Percentiles rank a stretch among this genome's conserved stretches.
Evolutionary conservation across 2,797 vertebrate genomes (phyloP).

Genomic region (Gila robusta): DNA sequence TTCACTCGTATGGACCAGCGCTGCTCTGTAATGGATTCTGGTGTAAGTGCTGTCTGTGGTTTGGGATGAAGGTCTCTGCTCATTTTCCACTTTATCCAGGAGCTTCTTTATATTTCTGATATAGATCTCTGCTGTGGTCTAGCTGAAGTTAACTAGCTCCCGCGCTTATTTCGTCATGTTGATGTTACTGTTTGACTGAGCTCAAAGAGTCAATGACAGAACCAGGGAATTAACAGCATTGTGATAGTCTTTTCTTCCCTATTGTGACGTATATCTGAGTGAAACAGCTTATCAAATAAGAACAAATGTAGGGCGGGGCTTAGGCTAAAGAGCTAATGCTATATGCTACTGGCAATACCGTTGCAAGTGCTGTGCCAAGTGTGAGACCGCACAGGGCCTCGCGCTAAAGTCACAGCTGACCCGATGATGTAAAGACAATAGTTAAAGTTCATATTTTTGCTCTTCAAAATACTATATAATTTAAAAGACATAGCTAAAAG

Average conservation of each 20-base stretch:
- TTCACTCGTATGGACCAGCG: neutral
- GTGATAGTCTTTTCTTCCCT: neutral
- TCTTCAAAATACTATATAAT: too few relatives aligned
- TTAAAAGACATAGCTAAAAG: too few relatives aligned
- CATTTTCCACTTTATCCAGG: conserved; percentile 10
- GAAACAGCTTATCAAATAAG: neutral
- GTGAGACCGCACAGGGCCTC: too few relatives aligned
- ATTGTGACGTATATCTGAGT: neutral
- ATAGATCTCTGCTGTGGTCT: neutral
- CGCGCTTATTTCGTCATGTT: neutral
- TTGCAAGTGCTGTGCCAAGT: too few relatives aligned
- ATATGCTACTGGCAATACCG: too few relatives aligned
- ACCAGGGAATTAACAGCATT: neutral
- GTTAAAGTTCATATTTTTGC: too few relatives aligned
- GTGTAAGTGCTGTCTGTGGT: conserved; percentile 19
- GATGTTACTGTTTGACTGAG: neutral
- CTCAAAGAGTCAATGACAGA: neutral
- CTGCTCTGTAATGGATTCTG: neutral
- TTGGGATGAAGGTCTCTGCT: neutral
- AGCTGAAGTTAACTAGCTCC: conserved; percentile 5
- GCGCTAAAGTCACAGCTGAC: too few relatives aligned
- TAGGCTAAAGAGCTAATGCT: too few relatives aligned
- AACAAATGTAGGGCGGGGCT: neutral
- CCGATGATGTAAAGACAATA: too few relatives aligned
- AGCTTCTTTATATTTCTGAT: neutral